Evolutionary conservation across 2,113 vertebrate genomes (phyloP).

Genomic region (Cyanocitta stelleri): DNA sequence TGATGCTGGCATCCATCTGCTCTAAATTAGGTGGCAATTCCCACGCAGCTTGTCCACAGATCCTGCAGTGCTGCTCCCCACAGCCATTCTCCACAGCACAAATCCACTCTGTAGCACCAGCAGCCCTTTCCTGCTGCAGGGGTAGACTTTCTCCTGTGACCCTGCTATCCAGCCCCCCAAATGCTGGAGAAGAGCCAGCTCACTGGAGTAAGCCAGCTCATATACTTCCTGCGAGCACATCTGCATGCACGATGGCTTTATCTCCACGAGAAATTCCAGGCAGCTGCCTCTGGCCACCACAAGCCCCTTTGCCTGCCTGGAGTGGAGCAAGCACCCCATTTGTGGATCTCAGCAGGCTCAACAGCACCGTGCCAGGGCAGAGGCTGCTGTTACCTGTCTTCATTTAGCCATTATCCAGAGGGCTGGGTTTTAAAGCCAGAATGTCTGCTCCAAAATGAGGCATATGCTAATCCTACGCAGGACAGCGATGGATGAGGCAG

Average conservation of each 20-base stretch:
- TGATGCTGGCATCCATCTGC: not conserved
- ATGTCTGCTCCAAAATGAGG: not conserved
- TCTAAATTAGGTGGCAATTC: not conserved
- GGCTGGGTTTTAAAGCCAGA: not conserved
- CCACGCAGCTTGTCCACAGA: not conserved
- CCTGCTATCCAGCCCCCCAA: not conserved
- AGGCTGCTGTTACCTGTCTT: not conserved
- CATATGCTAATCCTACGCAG: not conserved
- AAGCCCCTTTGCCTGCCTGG: not conserved
- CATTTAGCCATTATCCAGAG: not conserved
- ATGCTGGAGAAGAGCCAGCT: not conserved
- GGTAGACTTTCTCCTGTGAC: not conserved
- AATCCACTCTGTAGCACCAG: not conserved
- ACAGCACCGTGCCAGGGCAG: not conserved
- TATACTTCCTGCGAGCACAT: fast-evolving
- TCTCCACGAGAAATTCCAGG: not conserved
- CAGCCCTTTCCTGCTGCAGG: not conserved
- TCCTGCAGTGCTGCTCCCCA: not conserved
- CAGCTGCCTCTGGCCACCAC: not conserved
- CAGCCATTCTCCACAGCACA: not conserved
- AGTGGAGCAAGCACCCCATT: not conserved
- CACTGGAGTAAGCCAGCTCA: not conserved
- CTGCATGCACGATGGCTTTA: fast-evolving
- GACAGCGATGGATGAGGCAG: conserved; percentile 1
- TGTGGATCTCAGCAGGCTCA: not conserved